These are phyloP conservation scores for Rugalucina vietnamica DNA, from an alignment of 2,888 invertebrate species.

Conservation along the genomic window DNA sequence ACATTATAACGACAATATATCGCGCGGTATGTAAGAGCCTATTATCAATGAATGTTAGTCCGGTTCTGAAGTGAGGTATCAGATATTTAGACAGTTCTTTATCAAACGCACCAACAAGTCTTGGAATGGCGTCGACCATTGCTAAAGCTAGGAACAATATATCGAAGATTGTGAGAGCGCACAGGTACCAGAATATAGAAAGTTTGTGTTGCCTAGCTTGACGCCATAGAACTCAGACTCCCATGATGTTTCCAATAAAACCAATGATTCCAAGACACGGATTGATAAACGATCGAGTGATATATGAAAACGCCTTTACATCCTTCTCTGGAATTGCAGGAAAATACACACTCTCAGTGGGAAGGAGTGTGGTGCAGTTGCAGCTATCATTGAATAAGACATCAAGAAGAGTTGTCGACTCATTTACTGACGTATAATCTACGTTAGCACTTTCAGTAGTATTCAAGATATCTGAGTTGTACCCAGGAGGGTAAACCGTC, in stretches of 20 bases:
- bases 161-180: constrained; percentile 45
- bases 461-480: no score
- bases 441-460: no score
- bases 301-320: not conserved
- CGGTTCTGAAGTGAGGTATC: constrained; percentile 42
- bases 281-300: not conserved
- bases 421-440: no score
- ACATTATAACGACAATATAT: constrained; percentile 47
- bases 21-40: constrained; percentile 27
- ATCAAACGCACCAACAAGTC: constrained; percentile 25
- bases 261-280: constrained; percentile 44
- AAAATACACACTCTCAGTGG: no score
- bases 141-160: constrained; percentile 37
- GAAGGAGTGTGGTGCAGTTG: no score
- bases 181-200: constrained; percentile 45
- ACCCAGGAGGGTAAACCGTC: no score
- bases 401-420: no score
- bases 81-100: constrained; percentile 36
- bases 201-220: constrained; percentile 38
- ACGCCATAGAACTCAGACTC: constrained; percentile 46
- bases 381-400: no score
- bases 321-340: not conserved
- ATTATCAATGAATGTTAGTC: constrained; percentile 41
- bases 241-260: constrained; percentile 34
- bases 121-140: constrained; percentile 32